Percentiles rank a stretch among this genome's conserved stretches.
These are phyloP conservation scores for Aulostomus chinensis DNA, from an alignment of 2,797 vertebrate species.

Conservation along the genomic window DNA sequence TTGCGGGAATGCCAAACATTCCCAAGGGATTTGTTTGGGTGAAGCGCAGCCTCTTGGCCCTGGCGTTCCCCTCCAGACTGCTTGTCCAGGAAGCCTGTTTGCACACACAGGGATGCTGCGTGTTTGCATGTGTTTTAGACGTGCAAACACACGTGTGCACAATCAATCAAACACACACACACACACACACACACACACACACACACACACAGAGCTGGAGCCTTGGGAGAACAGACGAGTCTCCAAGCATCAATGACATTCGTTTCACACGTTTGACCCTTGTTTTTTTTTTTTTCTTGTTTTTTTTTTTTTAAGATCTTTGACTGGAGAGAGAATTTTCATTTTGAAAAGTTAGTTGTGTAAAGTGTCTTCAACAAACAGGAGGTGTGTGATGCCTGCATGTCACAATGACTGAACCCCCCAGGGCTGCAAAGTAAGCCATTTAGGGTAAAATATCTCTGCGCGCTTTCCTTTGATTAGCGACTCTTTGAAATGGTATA, in stretches of 20 bases:
- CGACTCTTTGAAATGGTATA: slow-evolving; percentile 69
- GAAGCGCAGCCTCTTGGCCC: slow-evolving; percentile 34
- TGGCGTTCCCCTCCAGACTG: slow-evolving; percentile 47
- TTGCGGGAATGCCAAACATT: slow-evolving; percentile 44
- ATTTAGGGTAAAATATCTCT: slow-evolving; percentile 71
- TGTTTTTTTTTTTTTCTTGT: too few species aligned
- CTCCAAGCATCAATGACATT: too few species aligned
- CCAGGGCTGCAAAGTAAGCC: slow-evolving; percentile 56
- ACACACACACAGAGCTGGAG: too few species aligned
- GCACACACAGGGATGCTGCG: slow-evolving; percentile 7
- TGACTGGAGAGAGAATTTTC: too few species aligned
- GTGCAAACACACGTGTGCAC: slow-evolving; percentile 19
- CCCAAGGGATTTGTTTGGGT: slow-evolving; percentile 43
- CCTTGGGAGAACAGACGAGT: too few species aligned
- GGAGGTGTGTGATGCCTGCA: slow-evolving; percentile 49
- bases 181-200: background rate
- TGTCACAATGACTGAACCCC: slow-evolving; percentile 26
- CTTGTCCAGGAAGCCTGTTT: slow-evolving; percentile 47
- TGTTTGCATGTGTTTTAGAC: slow-evolving; percentile 34
- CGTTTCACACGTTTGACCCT: too few species aligned
- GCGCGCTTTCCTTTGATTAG: slow-evolving; percentile 71
- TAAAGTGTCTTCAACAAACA: slow-evolving; percentile 42
- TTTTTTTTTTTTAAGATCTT: too few species aligned
- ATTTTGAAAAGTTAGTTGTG: slow-evolving; percentile 13
- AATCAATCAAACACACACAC: slow-evolving; percentile 19